Evolutionary conservation across 2,888 invertebrate genomes (phyloP).

Genomic region (Conops quadrifasciatus): DNA sequence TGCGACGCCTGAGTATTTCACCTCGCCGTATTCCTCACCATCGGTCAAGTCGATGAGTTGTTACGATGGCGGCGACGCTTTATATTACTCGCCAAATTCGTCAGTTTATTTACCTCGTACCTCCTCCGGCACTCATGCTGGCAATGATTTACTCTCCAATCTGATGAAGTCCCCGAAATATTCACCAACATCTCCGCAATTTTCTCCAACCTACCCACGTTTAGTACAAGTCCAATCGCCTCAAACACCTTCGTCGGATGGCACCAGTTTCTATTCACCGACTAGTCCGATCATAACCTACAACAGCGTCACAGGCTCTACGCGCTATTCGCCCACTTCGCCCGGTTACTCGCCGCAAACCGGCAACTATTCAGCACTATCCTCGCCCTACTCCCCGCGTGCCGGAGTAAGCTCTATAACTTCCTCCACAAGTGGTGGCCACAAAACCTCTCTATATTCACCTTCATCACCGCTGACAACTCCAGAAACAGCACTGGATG

Average conservation of each 20-base stretch:
- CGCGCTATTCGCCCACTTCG: conserved; percentile 75
- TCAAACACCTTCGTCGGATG: conserved; percentile 65
- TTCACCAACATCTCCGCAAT: conserved; percentile 75
- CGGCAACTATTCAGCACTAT: conserved; percentile 76
- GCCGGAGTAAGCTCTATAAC: not conserved
- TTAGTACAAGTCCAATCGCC: conserved; percentile 61
- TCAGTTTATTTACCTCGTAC: conserved; percentile 33
- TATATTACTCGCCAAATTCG: conserved; percentile 45
- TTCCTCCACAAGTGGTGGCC: conserved; percentile 53
- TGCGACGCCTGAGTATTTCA: conserved; percentile 38
- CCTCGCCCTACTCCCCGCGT: conserved; percentile 66
- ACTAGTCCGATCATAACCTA: conserved; percentile 71
- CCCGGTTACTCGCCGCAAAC: conserved; percentile 73
- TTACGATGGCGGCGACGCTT: conserved; percentile 28
- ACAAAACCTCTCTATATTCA: conserved; percentile 66
- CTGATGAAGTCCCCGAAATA: conserved; percentile 65
- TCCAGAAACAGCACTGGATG: conserved; percentile 76
- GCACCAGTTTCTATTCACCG: conserved; percentile 71
- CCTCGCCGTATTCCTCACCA: conserved; percentile 38
- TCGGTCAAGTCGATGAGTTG: conserved; percentile 31
- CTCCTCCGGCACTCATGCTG: not conserved
- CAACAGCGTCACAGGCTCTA: conserved; percentile 72
- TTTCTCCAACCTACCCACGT: conserved; percentile 66
- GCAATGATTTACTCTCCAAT: conserved; percentile 35
- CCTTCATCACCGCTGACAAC: conserved; percentile 75